These are phyloP conservation scores for Nezara viridula DNA, from an alignment of 2,888 invertebrate genomes.

Conservation along the genomic window DNA sequence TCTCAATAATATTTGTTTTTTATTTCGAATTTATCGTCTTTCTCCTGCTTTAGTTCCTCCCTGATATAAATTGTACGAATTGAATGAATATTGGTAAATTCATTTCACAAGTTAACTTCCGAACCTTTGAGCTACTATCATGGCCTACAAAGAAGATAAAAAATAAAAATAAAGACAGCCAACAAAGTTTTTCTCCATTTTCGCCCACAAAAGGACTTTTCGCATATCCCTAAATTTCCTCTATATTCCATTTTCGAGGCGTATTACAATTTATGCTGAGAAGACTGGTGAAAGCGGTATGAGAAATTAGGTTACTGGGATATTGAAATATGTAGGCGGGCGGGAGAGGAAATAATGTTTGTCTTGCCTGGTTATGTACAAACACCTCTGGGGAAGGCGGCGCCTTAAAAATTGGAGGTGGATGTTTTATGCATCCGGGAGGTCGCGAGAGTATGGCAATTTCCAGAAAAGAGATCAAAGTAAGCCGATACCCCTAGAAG, in stretches of 20 bases:
- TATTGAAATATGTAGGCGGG: constrained; percentile 40
- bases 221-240: constrained; percentile 32
- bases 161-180: neutral
- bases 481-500: constrained; percentile 55
- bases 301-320: constrained; percentile 51
- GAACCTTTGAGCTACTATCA: neutral
- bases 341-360: constrained; percentile 56
- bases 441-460: constrained; percentile 58
- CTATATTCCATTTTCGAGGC: constrained; percentile 29
- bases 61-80: no score
- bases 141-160: neutral
- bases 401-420: constrained; percentile 56
- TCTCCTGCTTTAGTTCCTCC: no score
- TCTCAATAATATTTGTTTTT: no score
- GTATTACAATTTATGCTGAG: constrained; percentile 41
- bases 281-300: constrained; percentile 44
- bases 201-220: neutral
- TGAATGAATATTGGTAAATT: neutral
- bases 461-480: constrained; percentile 60
- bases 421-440: constrained; percentile 59
- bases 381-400: constrained; percentile 44
- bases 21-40: no score
- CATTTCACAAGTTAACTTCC: neutral
- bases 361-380: constrained; percentile 58
- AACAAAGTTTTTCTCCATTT: constrained; percentile 27